Conservation (phyloP, 2,113 vertebrate genomes). For the Dromas ardeola region DNA sequence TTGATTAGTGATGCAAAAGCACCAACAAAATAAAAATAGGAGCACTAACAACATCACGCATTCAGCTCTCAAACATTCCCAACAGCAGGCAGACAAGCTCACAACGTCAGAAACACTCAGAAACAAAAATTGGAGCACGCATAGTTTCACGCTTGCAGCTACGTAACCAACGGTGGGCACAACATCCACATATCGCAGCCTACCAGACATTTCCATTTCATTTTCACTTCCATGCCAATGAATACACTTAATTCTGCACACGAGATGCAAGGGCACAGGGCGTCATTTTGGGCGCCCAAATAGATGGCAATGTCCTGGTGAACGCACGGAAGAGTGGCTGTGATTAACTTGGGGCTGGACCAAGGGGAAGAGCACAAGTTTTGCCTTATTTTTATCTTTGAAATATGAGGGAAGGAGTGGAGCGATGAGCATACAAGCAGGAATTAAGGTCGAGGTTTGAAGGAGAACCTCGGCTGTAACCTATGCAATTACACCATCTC, state of each 20-base stretch:
- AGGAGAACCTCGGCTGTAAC: neutral
- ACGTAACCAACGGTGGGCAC: fast-evolving
- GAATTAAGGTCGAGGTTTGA: neutral
- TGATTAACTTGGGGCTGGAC: too few species aligned
- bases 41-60: neutral
- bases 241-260: fast-evolving
- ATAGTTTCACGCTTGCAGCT: neutral
- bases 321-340: fast-evolving
- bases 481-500: neutral
- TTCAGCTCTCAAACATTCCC: neutral
- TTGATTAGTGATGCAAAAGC: slow-evolving; percentile 32
- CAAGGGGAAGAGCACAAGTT: neutral
- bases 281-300: neutral
- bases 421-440: neutral
- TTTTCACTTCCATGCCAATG: neutral
- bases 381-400: neutral
- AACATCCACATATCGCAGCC: neutral
- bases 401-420: neutral
- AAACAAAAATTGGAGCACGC: neutral
- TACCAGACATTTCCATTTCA: neutral
- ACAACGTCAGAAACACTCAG: neutral
- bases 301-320: neutral
- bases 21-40: slow-evolving; percentile 11
- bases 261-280: neutral
- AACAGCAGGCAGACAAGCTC: neutral